These are phyloP conservation scores for Phyllostomus hastatus DNA, from an alignment of 2,113 vertebrate genomes.

Conservation along the genomic window DNA sequence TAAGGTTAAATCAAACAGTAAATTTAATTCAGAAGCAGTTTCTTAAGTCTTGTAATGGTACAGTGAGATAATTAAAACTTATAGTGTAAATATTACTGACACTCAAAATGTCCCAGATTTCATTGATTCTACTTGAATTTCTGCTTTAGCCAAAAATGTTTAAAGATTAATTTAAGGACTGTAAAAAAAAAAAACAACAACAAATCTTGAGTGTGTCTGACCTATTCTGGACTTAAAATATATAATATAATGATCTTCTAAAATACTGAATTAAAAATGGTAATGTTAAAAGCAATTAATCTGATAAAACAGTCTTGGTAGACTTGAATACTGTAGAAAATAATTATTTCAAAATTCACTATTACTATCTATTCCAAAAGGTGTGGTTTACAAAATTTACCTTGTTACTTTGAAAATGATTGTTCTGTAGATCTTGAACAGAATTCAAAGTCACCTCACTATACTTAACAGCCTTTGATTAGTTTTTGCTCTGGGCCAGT, in stretches of 20 bases:
- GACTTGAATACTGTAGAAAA: neutral
- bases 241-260: neutral
- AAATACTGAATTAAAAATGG: neutral
- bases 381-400: neutral
- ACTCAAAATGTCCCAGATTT: neutral
- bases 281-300: neutral
- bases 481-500: neutral
- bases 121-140: constrained; percentile 19
- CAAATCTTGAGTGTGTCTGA: neutral
- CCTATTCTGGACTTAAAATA: constrained; percentile 23
- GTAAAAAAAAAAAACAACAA: neutral
- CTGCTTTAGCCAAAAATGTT: constrained; percentile 30
- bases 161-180: neutral
- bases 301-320: neutral
- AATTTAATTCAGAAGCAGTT: constrained; percentile 19
- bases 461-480: neutral
- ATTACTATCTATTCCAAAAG: neutral
- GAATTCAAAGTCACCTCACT: neutral
- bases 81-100: neutral
- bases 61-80: neutral
- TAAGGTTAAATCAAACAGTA: neutral
- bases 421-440: neutral
- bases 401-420: neutral
- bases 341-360: constrained; percentile 29
- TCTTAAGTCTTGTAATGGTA: neutral